Percentiles rank a stretch among this genome's conserved stretches.
Conservation (phyloP, 2,797 vertebrate genomes). For the Numenius phaeopus region DNA sequence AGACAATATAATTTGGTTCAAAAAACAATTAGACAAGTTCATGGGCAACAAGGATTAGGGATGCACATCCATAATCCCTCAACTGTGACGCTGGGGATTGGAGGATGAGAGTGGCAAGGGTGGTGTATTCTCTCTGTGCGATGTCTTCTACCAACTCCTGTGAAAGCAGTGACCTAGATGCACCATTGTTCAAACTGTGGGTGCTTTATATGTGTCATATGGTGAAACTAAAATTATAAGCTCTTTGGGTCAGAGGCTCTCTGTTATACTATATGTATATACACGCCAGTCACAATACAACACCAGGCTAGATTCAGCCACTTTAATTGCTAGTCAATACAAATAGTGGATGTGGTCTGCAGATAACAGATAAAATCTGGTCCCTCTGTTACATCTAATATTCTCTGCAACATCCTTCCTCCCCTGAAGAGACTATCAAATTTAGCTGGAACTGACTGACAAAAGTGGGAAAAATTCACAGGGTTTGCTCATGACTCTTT, state of each 20-base stretch:
- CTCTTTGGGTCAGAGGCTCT: neutral
- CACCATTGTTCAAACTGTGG: fast-evolving
- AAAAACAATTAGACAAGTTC: neutral
- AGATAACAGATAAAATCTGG: neutral
- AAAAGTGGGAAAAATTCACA: neutral
- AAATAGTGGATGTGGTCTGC: neutral
- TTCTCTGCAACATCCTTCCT: neutral
- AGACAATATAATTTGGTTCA: neutral
- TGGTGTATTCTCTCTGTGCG: neutral
- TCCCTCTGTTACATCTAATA: neutral
- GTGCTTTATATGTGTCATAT: neutral
- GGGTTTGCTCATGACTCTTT: neutral
- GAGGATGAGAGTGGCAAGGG: fast-evolving
- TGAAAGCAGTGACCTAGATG: neutral
- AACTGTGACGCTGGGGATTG: neutral
- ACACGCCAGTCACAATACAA: neutral
- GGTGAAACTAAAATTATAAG: neutral
- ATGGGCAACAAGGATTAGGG: neutral
- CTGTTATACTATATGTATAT: neutral
- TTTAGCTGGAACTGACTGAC: neutral
- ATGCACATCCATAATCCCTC: neutral
- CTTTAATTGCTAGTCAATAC: neutral
- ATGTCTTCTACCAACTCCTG: neutral
- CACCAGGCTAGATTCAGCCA: neutral
- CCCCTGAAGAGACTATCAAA: neutral